These are phyloP conservation scores for Globicephala melas DNA, from an alignment of 2,113 vertebrate species.

Conservation along the genomic window DNA sequence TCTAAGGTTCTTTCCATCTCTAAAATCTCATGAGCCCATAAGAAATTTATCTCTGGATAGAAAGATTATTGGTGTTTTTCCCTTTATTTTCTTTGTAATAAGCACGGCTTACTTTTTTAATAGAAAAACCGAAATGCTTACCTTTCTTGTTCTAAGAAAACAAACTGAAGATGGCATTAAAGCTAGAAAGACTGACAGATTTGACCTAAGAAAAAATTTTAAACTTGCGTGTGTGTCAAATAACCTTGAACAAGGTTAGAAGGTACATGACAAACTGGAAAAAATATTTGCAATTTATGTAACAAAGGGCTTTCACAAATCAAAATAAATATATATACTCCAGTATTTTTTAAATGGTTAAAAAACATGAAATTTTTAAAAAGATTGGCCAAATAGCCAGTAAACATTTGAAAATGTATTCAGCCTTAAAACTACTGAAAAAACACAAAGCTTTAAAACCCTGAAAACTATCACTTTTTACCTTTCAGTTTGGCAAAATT, in stretches of 20 bases:
- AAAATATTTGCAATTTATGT: neutral
- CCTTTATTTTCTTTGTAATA: neutral
- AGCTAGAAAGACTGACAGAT: constrained; percentile 13
- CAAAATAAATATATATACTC: neutral
- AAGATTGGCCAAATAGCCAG: neutral
- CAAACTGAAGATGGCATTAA: neutral
- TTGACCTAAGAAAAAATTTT: neutral
- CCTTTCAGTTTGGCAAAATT: neutral
- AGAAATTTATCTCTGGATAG: neutral
- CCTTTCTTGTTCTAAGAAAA: constrained; percentile 11
- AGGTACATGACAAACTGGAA: neutral
- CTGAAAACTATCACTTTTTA: neutral
- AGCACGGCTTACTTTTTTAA: neutral
- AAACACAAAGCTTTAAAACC: neutral
- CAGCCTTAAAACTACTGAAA: neutral
- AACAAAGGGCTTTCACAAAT: neutral
- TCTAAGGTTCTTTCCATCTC: neutral
- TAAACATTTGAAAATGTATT: neutral
- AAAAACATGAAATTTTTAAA: neutral
- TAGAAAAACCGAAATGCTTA: neutral
- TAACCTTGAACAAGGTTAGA: neutral
- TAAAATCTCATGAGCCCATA: neutral
- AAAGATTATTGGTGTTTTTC: neutral
- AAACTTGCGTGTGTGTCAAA: neutral
- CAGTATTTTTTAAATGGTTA: neutral